Conservation (phyloP, 2,113 vertebrate species). For the Eurypyga helias region DNA sequence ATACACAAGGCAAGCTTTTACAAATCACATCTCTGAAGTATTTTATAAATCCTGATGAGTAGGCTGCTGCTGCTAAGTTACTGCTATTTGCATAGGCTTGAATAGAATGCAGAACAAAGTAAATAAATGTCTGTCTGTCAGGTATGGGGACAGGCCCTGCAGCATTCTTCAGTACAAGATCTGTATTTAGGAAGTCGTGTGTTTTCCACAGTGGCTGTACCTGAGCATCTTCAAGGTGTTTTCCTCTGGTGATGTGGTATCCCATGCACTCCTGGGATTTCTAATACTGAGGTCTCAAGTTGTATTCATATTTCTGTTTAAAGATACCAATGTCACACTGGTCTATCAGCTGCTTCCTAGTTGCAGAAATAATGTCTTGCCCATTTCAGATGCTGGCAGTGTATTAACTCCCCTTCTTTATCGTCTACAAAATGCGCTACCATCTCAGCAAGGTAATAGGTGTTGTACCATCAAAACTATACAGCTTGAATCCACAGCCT, state of each 20-base stretch:
- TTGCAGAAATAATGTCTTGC: background rate
- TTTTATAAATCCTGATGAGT: background rate
- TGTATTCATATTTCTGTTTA: background rate
- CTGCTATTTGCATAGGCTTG: background rate
- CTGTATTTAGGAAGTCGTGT: background rate
- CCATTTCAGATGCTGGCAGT: background rate
- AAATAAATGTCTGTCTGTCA: background rate
- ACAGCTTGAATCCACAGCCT: background rate
- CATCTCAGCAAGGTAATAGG: background rate
- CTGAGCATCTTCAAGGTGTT: background rate
- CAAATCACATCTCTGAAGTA: background rate
- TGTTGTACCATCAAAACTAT: background rate
- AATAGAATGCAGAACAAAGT: background rate
- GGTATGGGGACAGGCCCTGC: background rate
- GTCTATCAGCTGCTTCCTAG: rapidly evolving
- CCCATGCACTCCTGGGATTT: background rate
- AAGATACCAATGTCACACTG: background rate
- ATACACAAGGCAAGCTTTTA: too few relatives aligned
- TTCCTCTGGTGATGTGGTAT: background rate
- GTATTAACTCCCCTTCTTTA: background rate
- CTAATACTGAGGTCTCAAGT: background rate
- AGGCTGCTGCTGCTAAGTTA: background rate
- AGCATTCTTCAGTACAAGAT: background rate
- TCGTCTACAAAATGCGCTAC: background rate
- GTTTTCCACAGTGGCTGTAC: background rate